Evolutionary conservation across 2,113 vertebrate species (phyloP).

Genomic region (Acrocephalus arundinaceus): DNA sequence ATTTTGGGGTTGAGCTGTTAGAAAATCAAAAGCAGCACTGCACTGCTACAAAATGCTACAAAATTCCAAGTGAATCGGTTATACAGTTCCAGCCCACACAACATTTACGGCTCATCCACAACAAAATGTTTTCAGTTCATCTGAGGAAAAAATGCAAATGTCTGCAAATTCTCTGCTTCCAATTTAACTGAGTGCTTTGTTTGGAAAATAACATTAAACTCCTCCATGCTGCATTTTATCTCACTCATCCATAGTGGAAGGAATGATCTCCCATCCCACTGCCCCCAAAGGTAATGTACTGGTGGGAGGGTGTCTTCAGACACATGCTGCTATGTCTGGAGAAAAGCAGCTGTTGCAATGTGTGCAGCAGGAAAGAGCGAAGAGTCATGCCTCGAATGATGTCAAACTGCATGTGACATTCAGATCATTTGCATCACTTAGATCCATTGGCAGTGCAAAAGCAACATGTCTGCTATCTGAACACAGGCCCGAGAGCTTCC

Average conservation of each 20-base stretch:
- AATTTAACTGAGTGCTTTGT: not conserved
- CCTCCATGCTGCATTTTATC: not conserved
- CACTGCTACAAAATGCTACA: not conserved
- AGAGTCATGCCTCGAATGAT: not conserved
- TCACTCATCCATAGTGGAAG: not conserved
- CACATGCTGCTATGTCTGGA: not conserved
- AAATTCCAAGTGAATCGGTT: constrained; percentile 23
- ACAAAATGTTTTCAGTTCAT: constrained; percentile 14
- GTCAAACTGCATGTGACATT: not conserved
- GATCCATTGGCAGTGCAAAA: not conserved
- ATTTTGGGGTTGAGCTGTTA: not conserved
- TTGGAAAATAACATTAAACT: not conserved
- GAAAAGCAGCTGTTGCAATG: not conserved
- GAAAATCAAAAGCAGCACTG: not conserved
- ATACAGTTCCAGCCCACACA: constrained; percentile 22
- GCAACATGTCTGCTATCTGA: not conserved
- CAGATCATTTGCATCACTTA: not conserved
- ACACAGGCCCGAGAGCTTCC: not conserved
- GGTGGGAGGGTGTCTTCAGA: not conserved
- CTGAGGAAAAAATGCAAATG: not conserved
- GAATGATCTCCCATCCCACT: not conserved
- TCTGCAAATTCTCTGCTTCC: not conserved
- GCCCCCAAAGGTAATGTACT: not conserved
- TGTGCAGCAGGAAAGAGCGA: not conserved
- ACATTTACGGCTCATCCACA: constrained; percentile 26